Evolutionary conservation across 92 coral and sea anemone species (phyloP).

Genomic region (Isaurus tuberculatus): DNA sequence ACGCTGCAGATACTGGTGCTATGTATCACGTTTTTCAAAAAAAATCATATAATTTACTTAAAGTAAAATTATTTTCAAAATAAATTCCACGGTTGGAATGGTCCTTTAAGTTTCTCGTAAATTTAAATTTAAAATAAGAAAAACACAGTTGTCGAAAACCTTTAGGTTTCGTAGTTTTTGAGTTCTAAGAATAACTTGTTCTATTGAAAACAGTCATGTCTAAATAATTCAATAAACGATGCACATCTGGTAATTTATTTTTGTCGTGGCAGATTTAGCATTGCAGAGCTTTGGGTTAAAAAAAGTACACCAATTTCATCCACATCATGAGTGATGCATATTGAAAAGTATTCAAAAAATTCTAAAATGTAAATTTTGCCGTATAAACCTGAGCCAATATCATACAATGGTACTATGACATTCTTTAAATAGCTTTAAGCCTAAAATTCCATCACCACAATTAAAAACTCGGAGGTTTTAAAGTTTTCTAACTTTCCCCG

Average conservation of each 20-base stretch:
- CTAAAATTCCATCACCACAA: background rate
- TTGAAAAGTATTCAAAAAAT: conserved; percentile 3
- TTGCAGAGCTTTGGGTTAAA: background rate
- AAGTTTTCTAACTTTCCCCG: background rate
- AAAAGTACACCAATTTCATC: background rate
- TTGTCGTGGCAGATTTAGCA: background rate
- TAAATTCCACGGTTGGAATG: background rate
- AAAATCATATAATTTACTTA: background rate
- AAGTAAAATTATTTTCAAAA: background rate
- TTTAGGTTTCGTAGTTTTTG: background rate
- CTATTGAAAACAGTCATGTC: background rate
- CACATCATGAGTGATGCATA: background rate
- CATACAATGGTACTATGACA: background rate
- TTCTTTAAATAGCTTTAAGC: background rate
- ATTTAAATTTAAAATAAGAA: background rate
- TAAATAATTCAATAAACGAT: background rate
- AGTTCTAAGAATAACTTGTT: background rate
- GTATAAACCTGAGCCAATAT: background rate
- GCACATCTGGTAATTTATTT: background rate
- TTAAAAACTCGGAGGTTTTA: background rate
- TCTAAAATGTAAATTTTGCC: background rate
- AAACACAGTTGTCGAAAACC: background rate
- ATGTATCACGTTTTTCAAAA: background rate
- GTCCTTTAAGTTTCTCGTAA: background rate
- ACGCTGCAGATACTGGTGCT: too few relatives aligned